A percentile compares a stretch with the other conserved stretches of the same genome.
These are phyloP conservation scores for Aratinga solstitialis DNA, from an alignment of 2,797 vertebrate genomes.

Conservation along the genomic window DNA sequence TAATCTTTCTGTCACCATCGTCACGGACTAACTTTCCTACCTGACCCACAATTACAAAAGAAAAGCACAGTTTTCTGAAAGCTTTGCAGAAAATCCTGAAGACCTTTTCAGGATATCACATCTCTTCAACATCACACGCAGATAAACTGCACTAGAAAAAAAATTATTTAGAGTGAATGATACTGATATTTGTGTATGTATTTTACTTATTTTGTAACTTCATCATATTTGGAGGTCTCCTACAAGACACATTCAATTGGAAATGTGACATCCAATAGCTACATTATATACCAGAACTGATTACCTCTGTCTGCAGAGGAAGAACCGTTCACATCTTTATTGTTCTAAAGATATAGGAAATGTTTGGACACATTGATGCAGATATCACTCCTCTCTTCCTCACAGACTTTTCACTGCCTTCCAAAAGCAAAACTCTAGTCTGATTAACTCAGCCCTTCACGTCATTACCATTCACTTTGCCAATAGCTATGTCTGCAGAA, in stretches of 20 bases:
- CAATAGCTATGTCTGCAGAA: not conserved
- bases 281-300: not conserved
- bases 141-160: not conserved
- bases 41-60: not conserved
- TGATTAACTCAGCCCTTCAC: not conserved
- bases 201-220: not conserved
- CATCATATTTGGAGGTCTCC: not conserved
- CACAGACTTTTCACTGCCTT: not conserved
- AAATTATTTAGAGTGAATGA: not conserved
- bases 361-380: not conserved
- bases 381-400: not conserved
- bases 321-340: not conserved
- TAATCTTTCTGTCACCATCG: not conserved
- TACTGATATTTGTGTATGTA: not conserved
- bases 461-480: not conserved
- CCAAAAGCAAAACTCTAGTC: not conserved
- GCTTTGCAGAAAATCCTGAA: not conserved
- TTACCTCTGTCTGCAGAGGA: slow-evolving; percentile 2
- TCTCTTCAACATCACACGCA: not conserved
- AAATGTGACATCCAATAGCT: not conserved
- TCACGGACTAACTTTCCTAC: not conserved
- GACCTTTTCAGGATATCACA: not conserved
- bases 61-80: not conserved
- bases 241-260: not conserved
- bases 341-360: not conserved